Evolutionary conservation across 2,888 invertebrate species (phyloP).

Genomic region (Rhaphigaster nebulosa): DNA sequence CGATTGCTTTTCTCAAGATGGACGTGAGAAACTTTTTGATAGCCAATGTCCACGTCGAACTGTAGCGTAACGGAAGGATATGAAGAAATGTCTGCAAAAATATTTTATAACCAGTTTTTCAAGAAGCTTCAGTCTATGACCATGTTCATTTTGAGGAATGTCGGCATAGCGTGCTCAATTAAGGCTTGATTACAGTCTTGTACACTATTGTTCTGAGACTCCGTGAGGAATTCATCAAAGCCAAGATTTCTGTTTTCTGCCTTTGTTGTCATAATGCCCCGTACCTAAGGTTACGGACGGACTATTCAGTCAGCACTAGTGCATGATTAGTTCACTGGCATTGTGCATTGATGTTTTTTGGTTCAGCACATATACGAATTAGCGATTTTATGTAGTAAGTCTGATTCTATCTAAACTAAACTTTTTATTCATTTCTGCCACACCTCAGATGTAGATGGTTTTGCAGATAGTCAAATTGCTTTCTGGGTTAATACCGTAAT

Average conservation of each 20-base stretch:
- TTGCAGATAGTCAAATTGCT: too few species aligned
- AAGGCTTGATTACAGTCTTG: constrained; percentile 10
- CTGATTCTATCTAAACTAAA: too few species aligned
- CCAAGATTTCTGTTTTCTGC: background rate
- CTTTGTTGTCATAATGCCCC: background rate
- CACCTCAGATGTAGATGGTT: too few species aligned
- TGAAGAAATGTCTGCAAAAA: background rate
- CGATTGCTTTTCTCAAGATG: background rate
- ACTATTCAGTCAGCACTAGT: too few species aligned
- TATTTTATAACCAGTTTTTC: background rate
- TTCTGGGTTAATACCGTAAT: too few species aligned
- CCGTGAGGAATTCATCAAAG: background rate
- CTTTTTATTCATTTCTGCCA: too few species aligned
- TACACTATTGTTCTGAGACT: background rate
- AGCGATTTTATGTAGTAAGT: too few species aligned
- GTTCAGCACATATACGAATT: too few species aligned
- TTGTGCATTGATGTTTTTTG: too few species aligned
- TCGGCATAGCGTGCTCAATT: background rate
- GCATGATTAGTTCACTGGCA: too few species aligned
- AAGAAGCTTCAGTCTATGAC: background rate
- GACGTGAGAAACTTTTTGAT: background rate
- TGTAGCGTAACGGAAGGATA: background rate
- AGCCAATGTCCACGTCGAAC: background rate
- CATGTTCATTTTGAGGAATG: background rate
- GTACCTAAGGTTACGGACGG: background rate